These are phyloP conservation scores for Drosophila fuyamai DNA, from an alignment of 1,140 invertebrate genomes.

Conservation along the genomic window DNA sequence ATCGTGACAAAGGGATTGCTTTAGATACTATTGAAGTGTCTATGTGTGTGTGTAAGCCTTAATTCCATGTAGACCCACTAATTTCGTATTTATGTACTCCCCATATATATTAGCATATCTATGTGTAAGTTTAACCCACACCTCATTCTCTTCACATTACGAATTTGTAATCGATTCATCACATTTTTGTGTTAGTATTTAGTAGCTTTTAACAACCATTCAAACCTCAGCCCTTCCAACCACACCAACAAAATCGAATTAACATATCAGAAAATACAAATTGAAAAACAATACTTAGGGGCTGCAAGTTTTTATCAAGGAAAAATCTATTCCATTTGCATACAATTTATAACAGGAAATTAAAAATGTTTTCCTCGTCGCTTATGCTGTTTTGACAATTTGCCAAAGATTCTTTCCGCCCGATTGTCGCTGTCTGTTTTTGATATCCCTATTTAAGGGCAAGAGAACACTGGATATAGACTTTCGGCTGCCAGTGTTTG, in stretches of 20 bases:
- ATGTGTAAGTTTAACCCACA: slow-evolving; percentile 26
- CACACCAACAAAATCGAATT: slow-evolving; percentile 6
- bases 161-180: slow-evolving; percentile 24
- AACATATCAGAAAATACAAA: slow-evolving; percentile 45
- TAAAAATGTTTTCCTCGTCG: slow-evolving; percentile 72
- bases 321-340: slow-evolving; percentile 65
- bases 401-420: slow-evolving; percentile 71
- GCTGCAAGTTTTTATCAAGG: slow-evolving; percentile 31
- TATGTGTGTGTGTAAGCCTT: slow-evolving; percentile 43
- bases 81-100: slow-evolving; percentile 39
- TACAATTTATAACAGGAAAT: slow-evolving; percentile 79
- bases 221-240: slow-evolving; percentile 10
- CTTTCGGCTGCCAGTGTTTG: slow-evolving; percentile 26
- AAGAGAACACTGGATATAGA: slow-evolving; percentile 14
- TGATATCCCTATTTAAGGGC: slow-evolving; percentile 52
- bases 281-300: slow-evolving; percentile 49
- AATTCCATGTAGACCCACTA: slow-evolving; percentile 34
- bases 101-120: slow-evolving; percentile 6
- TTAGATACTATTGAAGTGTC: slow-evolving; percentile 8
- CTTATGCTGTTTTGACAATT: slow-evolving; percentile 69
- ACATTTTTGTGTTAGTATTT: slow-evolving; percentile 32
- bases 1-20: slow-evolving; percentile 6
- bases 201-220: slow-evolving; percentile 37
- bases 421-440: slow-evolving; percentile 41
- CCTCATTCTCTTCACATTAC: slow-evolving; percentile 20